A percentile compares a stretch with the other conserved stretches of the same genome.
Conservation (phyloP, 1,140 invertebrate species). For the Phocides pigmalion region DNA sequence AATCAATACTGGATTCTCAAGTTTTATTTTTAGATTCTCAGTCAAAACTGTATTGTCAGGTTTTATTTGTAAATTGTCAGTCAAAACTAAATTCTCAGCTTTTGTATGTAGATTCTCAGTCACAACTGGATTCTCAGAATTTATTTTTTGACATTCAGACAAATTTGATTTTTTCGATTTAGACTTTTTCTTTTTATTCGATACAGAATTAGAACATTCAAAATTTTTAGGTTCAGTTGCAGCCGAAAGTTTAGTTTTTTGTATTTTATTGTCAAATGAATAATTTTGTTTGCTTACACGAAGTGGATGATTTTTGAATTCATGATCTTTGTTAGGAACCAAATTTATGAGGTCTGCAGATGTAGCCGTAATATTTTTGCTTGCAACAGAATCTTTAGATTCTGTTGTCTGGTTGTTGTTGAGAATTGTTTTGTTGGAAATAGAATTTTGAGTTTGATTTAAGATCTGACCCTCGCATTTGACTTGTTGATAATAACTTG, state of each 20-base stretch:
- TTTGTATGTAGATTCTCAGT: background rate
- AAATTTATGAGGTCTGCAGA: background rate
- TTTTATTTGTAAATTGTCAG: background rate
- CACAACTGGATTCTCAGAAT: background rate
- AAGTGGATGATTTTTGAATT: background rate
- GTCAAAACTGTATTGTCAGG: background rate
- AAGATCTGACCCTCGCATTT: too few species aligned
- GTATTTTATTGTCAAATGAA: background rate
- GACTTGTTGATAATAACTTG: too few species aligned
- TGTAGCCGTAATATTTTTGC: too few species aligned
- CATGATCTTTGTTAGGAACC: background rate
- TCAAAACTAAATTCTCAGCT: background rate
- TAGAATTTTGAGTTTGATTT: too few species aligned
- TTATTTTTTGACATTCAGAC: slow-evolving; percentile 1
- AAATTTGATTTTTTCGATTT: slow-evolving; percentile 3
- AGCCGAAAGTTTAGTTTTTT: background rate
- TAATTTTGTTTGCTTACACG: background rate
- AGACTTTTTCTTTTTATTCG: slow-evolving; percentile 19
- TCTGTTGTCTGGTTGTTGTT: too few species aligned
- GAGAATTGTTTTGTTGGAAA: too few species aligned
- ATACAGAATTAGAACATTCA: slow-evolving; percentile 5
- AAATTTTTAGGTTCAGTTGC: background rate
- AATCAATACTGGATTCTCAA: background rate
- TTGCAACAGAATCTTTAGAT: too few species aligned
- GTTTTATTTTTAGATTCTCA: background rate